Evolutionary conservation across 53 echinoderm and acorn worm genomes (phyloP), one percentile per base, ranked within the genome.

Genomic region (Echinometra lucunter): DNA sequence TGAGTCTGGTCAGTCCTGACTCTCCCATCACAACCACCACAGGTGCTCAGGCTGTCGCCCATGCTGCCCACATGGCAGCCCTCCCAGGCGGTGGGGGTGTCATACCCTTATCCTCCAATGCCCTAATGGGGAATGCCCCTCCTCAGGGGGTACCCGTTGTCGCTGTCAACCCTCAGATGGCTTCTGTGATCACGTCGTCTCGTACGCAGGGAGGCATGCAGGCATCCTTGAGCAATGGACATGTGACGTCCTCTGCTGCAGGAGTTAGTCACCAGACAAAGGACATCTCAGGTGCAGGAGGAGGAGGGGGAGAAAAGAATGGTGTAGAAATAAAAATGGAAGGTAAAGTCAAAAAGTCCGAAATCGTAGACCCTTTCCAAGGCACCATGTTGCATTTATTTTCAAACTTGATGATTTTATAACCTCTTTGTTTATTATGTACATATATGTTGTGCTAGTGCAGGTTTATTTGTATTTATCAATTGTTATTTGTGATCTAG

Each of bases 151-250:
- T 88, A 66, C 74, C 88, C 1, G 85, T 96, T 13, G 56, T 93
- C 42, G 94, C 57, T 44, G 74, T 56, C 58, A 66, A 88, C 94
- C 87, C 91, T 45, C 96, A 87, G 49, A 94, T 95, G 96, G 95
- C 96, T 13, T 97, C 98, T 6, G 98, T 98, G 44, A 98, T 98
- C 91, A 97, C 98, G 49, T 95, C 98, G 25, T 95, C 98, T 49
- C 97, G 97, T 95, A 94, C 93, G 74, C 58, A 87, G 88, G 95
- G 94, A 32, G 89, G 95, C 57, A 74, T 94, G 82, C 38, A 94
- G 57, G 95, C 93, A 63, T 96, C 96, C 0, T 95, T 98, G 30
- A 98, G 97, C 93, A 98, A 98, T 66, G 97, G 98, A 18, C 81
- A 93, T 57, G 63, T 58, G 10, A 53, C 69, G 10, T 38, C 45